Evolutionary conservation across 2,113 vertebrate genomes (phyloP), one percentile per base, ranked within the genome.

Genomic region (Saccopteryx bilineata): DNA sequence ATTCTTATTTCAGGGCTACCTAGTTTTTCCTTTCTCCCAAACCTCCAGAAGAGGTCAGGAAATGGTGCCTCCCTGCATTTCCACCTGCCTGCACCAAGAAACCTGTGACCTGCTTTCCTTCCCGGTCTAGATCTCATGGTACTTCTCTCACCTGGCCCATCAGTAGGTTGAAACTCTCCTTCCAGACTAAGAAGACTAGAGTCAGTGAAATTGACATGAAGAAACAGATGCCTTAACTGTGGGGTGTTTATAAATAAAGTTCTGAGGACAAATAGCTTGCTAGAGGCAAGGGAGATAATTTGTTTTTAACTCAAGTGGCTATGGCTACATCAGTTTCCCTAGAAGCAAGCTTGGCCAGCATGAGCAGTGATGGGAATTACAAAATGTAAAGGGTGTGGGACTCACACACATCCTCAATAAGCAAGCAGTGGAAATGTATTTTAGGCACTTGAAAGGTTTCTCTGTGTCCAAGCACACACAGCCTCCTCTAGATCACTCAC

Each of bases 181-280:
- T 96, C 81, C 9, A 4, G 26, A 60, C 52, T 66, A 21, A 28
- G 65, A 80, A 96, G 65, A 79, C 54, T 15, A 31, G 48, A 48
- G 8, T 6, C 0, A 14, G 79, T 5, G 56, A 93, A 97, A 97
- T 97, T 87, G 95, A 96, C 84, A 78, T n/a, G 63, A 97, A 61
- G 63, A 90, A 97, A 94, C 90, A 97, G 94, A 87, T 76, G 94
- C 31, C 58, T 95, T 95, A 66, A 66, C 90, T 71, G 5, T 83
- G 33, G 83, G 83, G 60, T 92, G 61, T 87, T 96, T 97, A 71
- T 79, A 94, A 98, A 92, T 94, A 97, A 96, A 96, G 71, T 86
- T 97, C 93, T 96, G 61, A 87, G 91, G 95, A 96, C 96, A 96
- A 97, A 96, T n/a, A 96, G 82, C 85, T 97, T 93, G 86, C 94